Percentiles rank a stretch among this genome's conserved stretches.
phyloP scores from a whole-genome alignment of 2,797 vertebrate species.

The Phylloscopus collybita region DNA sequence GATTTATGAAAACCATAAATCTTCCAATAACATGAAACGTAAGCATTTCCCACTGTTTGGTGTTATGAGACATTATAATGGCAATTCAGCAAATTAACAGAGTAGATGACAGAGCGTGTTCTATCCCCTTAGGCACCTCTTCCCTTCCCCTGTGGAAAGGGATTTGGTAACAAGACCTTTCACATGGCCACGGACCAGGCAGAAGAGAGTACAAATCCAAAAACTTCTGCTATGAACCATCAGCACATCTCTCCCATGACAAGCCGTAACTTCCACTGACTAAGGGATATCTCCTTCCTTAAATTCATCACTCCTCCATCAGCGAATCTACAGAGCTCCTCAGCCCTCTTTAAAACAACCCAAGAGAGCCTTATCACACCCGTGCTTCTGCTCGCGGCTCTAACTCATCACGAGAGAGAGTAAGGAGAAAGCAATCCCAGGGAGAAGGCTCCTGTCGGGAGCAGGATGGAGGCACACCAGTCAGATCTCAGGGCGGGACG shows the following conservation, averaged over 20 bases:
- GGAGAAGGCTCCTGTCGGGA: neutral
- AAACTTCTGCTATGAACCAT: neutral
- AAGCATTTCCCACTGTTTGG: neutral
- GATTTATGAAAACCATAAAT: slow-evolving; percentile 1
- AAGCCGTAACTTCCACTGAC: neutral
- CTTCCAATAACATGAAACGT: neutral
- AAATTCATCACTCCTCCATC: neutral
- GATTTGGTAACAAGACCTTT: neutral
- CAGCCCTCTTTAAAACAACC: neutral
- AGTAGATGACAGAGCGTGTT: neutral
- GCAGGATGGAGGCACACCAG: neutral
- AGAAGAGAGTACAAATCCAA: neutral
- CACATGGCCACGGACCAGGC: neutral
- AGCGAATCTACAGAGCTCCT: neutral
- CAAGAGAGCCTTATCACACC: neutral
- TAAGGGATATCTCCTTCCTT: neutral
- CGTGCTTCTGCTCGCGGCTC: neutral
- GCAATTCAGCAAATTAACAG: neutral
- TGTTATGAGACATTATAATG: neutral
- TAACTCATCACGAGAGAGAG: neutral
- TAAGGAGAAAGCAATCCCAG: neutral
- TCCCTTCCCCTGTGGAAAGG: neutral
- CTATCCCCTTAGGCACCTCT: neutral
- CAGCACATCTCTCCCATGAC: neutral
- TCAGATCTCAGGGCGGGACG: neutral